Base-by-base conservation (phyloP, 1,140 invertebrate genomes). In the Macrobrachium rosenbergii region DNA sequence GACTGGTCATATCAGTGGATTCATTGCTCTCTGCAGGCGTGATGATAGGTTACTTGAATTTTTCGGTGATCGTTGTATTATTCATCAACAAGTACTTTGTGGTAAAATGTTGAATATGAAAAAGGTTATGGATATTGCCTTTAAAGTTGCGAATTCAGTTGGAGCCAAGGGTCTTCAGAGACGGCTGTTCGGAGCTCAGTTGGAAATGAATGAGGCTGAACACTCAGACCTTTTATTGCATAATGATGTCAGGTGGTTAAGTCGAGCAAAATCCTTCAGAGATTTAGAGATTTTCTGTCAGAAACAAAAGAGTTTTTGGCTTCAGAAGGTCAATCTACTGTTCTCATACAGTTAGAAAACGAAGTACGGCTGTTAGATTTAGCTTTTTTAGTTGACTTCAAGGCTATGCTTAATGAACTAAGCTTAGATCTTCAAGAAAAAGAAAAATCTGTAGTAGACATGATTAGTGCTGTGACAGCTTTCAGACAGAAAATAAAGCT, bases 101-200 rank as follows among this genome's bases (percentile, higher is more conserved):
- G n/a, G n/a, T n/a, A n/a, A n/a, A n/a, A n/a, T n/a, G n/a, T n/a
- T n/a, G n/a, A n/a, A n/a, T n/a, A n/a, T n/a, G n/a, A n/a, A n/a
- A n/a, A n/a, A 82, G 67, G 79, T 67, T 63, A 82, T 82, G 80
- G 80, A 82, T 43, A 82, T 82, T 52, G 69, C 81, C n/a, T n/a
- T 72, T 45, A 73, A 82, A 59, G 21, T 45, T 72, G 67, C 72
- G 23, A 83, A 83, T 83, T 83, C 58, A 83, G 37, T 83, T 83
- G 52, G 52, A 37, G 52, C 69, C 82, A 76, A 72, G 75, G 75
- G 59, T 83, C 69, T 83, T 83, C 72, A 76, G 82, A 83, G 72
- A 58, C 69, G 69, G 37, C 67, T 69, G 82, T 83, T 83, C 23
- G 52, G 59, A 76, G n/a, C 2, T 83, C 82, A 76, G 58, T 19